A percentile compares a stretch with the other conserved stretches of the same genome.
phyloP scores from a whole-genome alignment of 30 jellyfish, hydroid and myxozoan genomes.

The Sanderia malayensis region DNA sequence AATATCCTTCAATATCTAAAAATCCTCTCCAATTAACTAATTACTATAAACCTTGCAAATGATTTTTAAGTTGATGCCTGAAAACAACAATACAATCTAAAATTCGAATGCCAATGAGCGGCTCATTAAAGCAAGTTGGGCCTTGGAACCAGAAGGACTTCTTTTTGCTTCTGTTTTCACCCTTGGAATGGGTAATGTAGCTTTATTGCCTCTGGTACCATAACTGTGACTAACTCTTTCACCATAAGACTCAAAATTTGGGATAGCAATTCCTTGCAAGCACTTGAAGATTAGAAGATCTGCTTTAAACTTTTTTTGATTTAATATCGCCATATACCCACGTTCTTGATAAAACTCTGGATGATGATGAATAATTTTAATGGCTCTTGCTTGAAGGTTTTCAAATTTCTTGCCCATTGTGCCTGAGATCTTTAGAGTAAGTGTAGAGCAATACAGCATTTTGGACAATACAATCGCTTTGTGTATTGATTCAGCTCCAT shows the following conservation, averaged over 20 bases:
- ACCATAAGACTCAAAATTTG: conserved; percentile 28
- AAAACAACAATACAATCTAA: neutral
- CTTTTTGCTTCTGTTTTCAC: conserved; percentile 45
- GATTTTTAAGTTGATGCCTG: neutral
- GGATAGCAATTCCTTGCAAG: neutral
- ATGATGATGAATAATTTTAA: conserved; percentile 26
- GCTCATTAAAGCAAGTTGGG: conserved; percentile 21
- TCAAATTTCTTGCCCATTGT: conserved; percentile 44
- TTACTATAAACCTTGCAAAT: no score
- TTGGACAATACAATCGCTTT: conserved; percentile 39
- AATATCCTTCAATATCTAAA: no score
- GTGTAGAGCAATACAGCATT: conserved; percentile 36
- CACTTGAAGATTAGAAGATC: conserved; percentile 1
- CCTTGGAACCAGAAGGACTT: conserved; percentile 47
- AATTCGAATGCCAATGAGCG: neutral
- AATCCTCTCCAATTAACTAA: no score
- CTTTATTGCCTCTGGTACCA: conserved; percentile 24
- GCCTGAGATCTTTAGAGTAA: conserved; percentile 32
- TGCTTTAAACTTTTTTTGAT: conserved; percentile 14
- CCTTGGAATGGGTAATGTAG: conserved; percentile 50
- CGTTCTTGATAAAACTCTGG: conserved; percentile 5
- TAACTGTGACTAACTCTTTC: conserved; percentile 29
- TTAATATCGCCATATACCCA: neutral
- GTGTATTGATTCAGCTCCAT: conserved; percentile 62
- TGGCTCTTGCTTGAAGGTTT: conserved; percentile 36